These are phyloP conservation scores for Saccostrea echinata DNA, from an alignment of 1,140 invertebrate genomes.

Conservation along the genomic window DNA sequence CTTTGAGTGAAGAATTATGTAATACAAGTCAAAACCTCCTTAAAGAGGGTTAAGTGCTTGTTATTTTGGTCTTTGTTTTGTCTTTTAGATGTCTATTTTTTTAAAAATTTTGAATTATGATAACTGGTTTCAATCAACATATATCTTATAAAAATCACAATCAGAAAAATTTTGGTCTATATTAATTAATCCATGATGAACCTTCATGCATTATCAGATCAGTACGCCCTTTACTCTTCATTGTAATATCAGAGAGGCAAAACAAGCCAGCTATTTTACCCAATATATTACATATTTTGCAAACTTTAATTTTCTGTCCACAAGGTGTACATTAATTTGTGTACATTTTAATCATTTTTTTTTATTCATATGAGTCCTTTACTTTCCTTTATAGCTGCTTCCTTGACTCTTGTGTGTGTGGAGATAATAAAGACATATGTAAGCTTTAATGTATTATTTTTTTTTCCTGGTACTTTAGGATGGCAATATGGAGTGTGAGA, in stretches of 20 bases:
- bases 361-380: background rate
- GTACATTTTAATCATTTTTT: no score
- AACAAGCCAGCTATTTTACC: no score
- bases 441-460: background rate
- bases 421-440: background rate
- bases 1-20: slow-evolving; percentile 6
- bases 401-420: background rate
- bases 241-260: no score
- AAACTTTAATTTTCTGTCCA: no score
- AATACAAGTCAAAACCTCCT: background rate
- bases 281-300: no score
- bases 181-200: no score
- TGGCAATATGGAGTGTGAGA: slow-evolving; percentile 89
- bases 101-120: background rate
- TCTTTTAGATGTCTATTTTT: background rate
- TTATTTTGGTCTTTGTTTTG: background rate
- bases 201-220: no score
- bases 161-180: background rate
- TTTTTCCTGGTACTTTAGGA: slow-evolving; percentile 86
- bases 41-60: background rate
- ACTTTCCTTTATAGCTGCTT: background rate
- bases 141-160: background rate
- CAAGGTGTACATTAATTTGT: no score
- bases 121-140: background rate
- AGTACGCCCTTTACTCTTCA: no score